A percentile compares a stretch with the other conserved stretches of the same genome.
phyloP scores from a whole-genome alignment of 2,888 invertebrate genomes.

The Cryptocheilus praepositus region DNA sequence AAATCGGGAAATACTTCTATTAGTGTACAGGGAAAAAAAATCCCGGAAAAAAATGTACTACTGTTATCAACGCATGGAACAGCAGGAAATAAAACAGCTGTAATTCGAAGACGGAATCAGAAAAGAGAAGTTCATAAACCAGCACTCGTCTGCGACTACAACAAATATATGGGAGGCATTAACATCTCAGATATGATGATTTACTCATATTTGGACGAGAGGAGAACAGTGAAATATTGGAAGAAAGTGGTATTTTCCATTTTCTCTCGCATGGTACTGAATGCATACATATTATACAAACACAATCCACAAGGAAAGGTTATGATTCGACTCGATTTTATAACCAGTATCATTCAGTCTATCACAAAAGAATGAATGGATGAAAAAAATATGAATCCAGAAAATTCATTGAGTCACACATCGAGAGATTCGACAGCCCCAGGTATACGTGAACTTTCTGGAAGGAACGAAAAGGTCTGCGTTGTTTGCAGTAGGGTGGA shows the following conservation, averaged over 20 bases:
- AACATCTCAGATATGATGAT: constrained; percentile 56
- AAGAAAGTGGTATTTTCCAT: constrained; percentile 56
- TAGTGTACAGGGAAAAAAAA: constrained; percentile 48
- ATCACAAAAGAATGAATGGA: constrained; percentile 19
- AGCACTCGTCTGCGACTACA: constrained; percentile 43
- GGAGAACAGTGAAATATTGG: constrained; percentile 55
- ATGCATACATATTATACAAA: constrained; percentile 37
- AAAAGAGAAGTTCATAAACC: constrained; percentile 27
- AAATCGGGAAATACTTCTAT: constrained; percentile 44
- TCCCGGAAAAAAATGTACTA: constrained; percentile 45
- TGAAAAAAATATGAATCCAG: constrained; percentile 23
- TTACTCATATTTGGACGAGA: constrained; percentile 53
- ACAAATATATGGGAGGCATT: constrained; percentile 53
- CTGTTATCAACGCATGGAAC: constrained; percentile 39
- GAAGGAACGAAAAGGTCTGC: constrained; percentile 36
- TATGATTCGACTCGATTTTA: constrained; percentile 51
- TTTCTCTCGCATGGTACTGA: constrained; percentile 52
- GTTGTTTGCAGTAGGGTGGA: constrained; percentile 27
- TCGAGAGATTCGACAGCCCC: constrained; percentile 23
- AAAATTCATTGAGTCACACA: constrained; percentile 24
- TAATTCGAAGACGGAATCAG: constrained; percentile 35
- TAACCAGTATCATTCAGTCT: constrained; percentile 31
- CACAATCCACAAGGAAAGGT: constrained; percentile 41
- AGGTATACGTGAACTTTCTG: constrained; percentile 42
- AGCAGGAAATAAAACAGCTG: constrained; percentile 33